Conservation (phyloP, 2,888 invertebrate genomes). For the Mallateleia sp. region DNA sequence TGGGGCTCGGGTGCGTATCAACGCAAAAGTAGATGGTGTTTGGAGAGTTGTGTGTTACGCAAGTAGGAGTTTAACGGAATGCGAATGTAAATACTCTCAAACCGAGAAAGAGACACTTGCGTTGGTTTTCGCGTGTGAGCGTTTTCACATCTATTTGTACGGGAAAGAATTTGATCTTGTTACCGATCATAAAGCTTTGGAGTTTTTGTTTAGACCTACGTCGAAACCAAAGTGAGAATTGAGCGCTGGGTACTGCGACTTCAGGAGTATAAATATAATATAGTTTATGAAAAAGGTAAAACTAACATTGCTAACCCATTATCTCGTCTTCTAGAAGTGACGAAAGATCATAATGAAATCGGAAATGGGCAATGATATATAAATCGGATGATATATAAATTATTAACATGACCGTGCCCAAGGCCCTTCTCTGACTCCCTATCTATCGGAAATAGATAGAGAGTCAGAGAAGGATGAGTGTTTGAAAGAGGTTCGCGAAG, state of each 20-base stretch:
- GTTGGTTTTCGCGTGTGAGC: conserved; percentile 78
- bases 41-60: conserved; percentile 87
- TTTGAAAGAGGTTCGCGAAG: conserved; percentile 47
- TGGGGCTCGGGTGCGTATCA: conserved; percentile 81
- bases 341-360: not conserved
- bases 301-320: conserved; percentile 59
- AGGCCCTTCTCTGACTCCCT: too few relatives aligned
- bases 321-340: conserved; percentile 10
- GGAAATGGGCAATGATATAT: not conserved
- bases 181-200: conserved; percentile 85
- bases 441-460: conserved; percentile 52
- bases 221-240: conserved; percentile 86
- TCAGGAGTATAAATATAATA: conserved; percentile 82
- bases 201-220: conserved; percentile 82
- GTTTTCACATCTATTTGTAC: conserved; percentile 87
- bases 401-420: conserved; percentile 17
- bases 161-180: conserved; percentile 86
- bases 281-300: conserved; percentile 78
- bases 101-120: conserved; percentile 81
- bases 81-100: conserved; percentile 84
- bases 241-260: conserved; percentile 85
- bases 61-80: conserved; percentile 85
- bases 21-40: conserved; percentile 75
- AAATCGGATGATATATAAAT: conserved; percentile 7
- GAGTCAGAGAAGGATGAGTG: conserved; percentile 50